These are phyloP conservation scores for Xylocampa areola DNA, from an alignment of 2,888 invertebrate species.

Conservation along the genomic window DNA sequence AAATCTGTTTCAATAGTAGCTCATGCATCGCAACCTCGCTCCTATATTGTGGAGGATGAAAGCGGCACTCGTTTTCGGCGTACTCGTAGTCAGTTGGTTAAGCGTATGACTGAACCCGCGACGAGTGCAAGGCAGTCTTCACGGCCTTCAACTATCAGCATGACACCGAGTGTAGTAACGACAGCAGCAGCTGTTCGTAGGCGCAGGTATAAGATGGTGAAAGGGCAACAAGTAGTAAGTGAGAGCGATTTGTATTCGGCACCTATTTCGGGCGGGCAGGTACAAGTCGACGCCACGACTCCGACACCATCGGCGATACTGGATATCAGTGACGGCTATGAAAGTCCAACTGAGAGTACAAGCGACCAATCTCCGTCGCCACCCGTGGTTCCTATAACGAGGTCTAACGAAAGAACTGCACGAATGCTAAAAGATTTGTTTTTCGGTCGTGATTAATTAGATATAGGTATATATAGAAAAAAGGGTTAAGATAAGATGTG, in stretches of 20 bases:
- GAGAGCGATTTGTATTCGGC: not conserved
- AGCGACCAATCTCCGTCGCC: not conserved
- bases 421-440: conserved; percentile 6
- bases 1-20: conserved; percentile 10
- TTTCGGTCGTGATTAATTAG: not conserved
- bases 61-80: conserved; percentile 5
- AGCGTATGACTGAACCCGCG: not conserved
- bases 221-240: not conserved
- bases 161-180: not conserved
- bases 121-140: not conserved
- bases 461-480: not conserved
- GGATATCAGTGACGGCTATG: not conserved
- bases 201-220: not conserved
- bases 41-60: conserved; percentile 11
- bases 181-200: not conserved
- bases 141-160: too few species aligned
- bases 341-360: not conserved
- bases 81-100: conserved; percentile 7
- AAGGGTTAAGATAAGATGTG: not conserved
- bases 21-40: conserved; percentile 8
- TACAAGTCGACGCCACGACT: not conserved
- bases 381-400: not conserved
- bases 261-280: not conserved
- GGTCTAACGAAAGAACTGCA: conserved; percentile 10
- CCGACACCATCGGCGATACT: too few species aligned